phyloP scores from a whole-genome alignment of 2,113 vertebrate genomes.

The Vireo altiloquus region DNA sequence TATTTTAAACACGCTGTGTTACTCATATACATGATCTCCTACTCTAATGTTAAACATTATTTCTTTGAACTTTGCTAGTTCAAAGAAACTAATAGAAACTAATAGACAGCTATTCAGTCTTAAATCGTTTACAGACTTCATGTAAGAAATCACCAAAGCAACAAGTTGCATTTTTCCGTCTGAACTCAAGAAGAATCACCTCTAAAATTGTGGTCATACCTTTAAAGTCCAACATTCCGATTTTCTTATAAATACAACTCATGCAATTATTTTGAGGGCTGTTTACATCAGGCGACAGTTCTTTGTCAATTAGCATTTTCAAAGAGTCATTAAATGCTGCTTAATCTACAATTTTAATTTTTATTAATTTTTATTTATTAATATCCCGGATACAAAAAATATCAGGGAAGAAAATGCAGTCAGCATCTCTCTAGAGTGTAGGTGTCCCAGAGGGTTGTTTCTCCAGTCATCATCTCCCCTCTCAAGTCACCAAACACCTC shows the following conservation, averaged over 20 bases:
- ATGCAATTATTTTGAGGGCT: neutral
- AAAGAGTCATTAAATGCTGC: rapidly evolving
- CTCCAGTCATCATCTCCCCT: neutral
- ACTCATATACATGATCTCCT: neutral
- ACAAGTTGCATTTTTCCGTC: neutral
- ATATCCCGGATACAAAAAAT: neutral
- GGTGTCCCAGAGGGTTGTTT: neutral
- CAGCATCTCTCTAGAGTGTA: neutral
- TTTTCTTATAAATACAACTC: neutral
- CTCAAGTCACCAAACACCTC: neutral
- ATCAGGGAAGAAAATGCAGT: neutral
- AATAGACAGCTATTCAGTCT: neutral
- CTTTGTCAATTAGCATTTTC: neutral
- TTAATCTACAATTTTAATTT: neutral
- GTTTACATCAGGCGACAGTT: neutral
- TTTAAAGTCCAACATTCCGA: neutral
- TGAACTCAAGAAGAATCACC: neutral
- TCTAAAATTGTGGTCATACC: neutral
- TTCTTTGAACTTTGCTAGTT: neutral
- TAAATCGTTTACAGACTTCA: neutral
- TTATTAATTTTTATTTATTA: neutral
- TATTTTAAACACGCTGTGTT: neutral
- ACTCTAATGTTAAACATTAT: neutral
- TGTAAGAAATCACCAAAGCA: neutral
- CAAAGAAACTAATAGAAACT: too few relatives aligned